Percentiles rank a stretch among this genome's conserved stretches.
These are phyloP conservation scores for Deilephila porcellus DNA, from an alignment of 2,888 invertebrate genomes.

Conservation along the genomic window DNA sequence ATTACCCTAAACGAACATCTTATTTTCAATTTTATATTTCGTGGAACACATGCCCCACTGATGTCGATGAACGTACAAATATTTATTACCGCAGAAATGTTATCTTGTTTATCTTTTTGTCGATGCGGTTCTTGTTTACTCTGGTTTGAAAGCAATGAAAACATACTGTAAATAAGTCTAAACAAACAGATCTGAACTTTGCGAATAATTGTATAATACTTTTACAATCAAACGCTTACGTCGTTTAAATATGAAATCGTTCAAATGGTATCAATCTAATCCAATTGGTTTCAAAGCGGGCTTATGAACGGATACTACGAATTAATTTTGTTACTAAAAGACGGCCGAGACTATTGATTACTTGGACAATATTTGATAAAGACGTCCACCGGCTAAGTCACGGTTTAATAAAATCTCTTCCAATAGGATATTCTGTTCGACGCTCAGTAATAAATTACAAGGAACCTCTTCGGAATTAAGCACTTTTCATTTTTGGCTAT, in stretches of 20 bases:
- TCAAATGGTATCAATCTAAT: constrained; percentile 49
- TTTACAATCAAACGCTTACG: constrained; percentile 35
- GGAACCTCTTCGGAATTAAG: constrained; percentile 38
- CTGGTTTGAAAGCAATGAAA: constrained; percentile 49
- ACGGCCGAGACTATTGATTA: constrained; percentile 54
- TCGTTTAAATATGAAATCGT: constrained; percentile 72
- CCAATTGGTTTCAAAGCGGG: constrained; percentile 52
- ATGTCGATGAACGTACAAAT: background rate
- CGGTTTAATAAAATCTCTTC: constrained; percentile 58
- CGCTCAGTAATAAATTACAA: constrained; percentile 45
- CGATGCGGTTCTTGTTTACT: background rate
- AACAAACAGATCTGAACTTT: background rate
- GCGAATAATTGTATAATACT: background rate
- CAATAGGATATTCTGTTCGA: constrained; percentile 46
- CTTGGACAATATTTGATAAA: constrained; percentile 59
- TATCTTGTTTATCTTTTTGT: background rate
- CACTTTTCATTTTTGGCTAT: constrained; percentile 38
- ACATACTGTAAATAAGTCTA: constrained; percentile 36
- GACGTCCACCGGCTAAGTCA: constrained; percentile 47
- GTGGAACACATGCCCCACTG: background rate
- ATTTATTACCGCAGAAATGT: background rate
- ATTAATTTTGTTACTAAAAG: constrained; percentile 63
- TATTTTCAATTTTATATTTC: background rate
- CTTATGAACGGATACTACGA: constrained; percentile 61
- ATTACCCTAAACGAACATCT: background rate